Conservation (phyloP, 2,797 vertebrate species). For the Neosilurus hyrtlii region DNA sequence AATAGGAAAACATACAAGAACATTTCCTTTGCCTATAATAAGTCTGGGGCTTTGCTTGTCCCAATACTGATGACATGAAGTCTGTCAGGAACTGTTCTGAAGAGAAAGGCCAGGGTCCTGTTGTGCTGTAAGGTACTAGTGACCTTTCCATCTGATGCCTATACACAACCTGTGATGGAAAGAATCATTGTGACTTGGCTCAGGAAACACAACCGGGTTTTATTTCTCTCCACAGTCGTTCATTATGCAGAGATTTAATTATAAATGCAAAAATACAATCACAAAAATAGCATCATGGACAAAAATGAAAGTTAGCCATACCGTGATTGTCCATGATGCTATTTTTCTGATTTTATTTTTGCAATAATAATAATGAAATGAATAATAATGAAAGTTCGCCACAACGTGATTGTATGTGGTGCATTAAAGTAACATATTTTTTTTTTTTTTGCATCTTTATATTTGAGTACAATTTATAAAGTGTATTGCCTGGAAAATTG, state of each 20-base stretch:
- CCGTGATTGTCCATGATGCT: too few relatives aligned
- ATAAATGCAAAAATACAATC: background rate
- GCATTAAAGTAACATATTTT: background rate
- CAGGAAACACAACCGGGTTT: background rate
- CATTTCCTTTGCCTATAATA: background rate
- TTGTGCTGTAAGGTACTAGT: slow-evolving; percentile 12
- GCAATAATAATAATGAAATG: background rate
- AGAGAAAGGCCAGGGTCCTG: slow-evolving; percentile 21
- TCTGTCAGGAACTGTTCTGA: slow-evolving; percentile 16
- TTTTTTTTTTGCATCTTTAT: slow-evolving; percentile 30
- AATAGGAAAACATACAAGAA: slow-evolving; percentile 5
- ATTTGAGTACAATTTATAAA: slow-evolving; percentile 17
- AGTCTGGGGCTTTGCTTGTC: background rate
- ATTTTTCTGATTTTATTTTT: background rate
- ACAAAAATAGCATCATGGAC: background rate
- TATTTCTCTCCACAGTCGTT: background rate
- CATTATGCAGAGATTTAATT: background rate
- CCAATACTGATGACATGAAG: slow-evolving; percentile 7
- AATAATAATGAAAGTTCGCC: background rate
- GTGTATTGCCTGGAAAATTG: slow-evolving; percentile 32
- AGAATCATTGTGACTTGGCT: background rate
- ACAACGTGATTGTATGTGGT: slow-evolving; percentile 13
- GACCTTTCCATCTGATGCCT: slow-evolving; percentile 7
- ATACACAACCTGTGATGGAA: slow-evolving; percentile 8
- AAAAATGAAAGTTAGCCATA: background rate